Evolutionary conservation across 2,797 vertebrate species (phyloP).

Genomic region (Tokudaia muenninki): DNA sequence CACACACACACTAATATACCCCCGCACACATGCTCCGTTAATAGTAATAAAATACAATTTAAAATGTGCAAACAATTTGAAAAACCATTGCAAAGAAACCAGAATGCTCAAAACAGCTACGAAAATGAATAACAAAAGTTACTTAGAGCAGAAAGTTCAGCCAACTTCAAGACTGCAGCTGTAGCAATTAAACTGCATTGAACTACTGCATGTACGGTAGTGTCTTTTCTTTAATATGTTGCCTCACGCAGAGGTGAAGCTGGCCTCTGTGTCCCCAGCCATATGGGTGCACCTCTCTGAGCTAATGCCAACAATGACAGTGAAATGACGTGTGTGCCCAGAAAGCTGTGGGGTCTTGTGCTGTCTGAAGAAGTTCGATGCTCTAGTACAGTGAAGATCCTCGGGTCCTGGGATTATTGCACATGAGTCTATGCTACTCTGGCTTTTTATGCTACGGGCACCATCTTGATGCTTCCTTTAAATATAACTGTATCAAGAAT

Average conservation of each 20-base stretch:
- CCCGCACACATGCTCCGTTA: background rate
- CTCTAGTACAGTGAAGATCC: background rate
- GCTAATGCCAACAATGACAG: background rate
- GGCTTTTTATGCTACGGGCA: background rate
- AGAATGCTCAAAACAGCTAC: background rate
- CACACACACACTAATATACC: background rate
- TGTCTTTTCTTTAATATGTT: background rate
- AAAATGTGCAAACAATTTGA: background rate
- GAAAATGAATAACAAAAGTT: conserved; percentile 34
- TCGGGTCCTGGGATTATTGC: background rate
- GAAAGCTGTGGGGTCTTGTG: background rate
- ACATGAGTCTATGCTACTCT: background rate
- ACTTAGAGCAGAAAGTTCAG: background rate
- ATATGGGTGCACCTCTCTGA: background rate
- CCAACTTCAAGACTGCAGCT: background rate
- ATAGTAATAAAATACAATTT: background rate
- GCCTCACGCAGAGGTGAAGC: background rate
- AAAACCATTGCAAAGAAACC: background rate
- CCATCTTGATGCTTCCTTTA: background rate
- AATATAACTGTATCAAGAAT: background rate
- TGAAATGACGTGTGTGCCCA: background rate
- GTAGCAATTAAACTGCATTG: background rate
- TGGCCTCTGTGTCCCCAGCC: rapidly evolving
- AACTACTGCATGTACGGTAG: background rate
- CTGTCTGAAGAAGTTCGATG: background rate